Evolutionary conservation across 2,888 invertebrate genomes (phyloP), one percentile per base, ranked within the genome.

Genomic region (Drosophila macrospina): DNA sequence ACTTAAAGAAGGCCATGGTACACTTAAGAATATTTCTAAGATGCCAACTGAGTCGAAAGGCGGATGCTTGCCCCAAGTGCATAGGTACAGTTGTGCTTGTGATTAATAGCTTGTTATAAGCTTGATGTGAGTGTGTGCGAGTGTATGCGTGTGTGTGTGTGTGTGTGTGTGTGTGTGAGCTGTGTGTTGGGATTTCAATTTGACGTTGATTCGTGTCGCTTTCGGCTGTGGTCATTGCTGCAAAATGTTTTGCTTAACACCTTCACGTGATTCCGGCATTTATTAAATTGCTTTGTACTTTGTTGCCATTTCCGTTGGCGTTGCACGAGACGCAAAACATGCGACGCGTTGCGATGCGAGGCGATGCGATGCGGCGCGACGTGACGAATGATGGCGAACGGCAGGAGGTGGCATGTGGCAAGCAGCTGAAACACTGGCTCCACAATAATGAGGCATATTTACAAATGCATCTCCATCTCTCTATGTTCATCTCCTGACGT

Each of bases 221-320:
- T 69, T 63, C 16, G 36, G 41, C 30, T 37, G 62, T 68, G 75
- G 77, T 69, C 76, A 75, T 76, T 75, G 64, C 61, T 62, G 66
- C 66, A 78, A 81, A 71, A 84, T 84, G 83, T 81, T 84, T 84
- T 86, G 83, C 80, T 86, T 81, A 86, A 87, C 87, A 85, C 87
- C 85, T 85, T 87, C 87, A 87, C 84, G 85, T 87, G 87, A 87
- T 87, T 87, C 87, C 87, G 87, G 87, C 82, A 87, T 85, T 85
- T 87, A 87, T 87, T 85, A 87, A 85, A 87, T 87, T 87, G 84
- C 82, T 82, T 84, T 78, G 84, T 85, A 82, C 73, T 85, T 82
- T 86, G 85, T 86, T 85, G 80, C 87, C 87, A 80, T 84, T 84
- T 85, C 87, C 84, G 75, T 55, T 73, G 63, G 52, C 78, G 73